Base-by-base conservation (phyloP, 2,113 vertebrate species). In the Furnarius figulus region DNA sequence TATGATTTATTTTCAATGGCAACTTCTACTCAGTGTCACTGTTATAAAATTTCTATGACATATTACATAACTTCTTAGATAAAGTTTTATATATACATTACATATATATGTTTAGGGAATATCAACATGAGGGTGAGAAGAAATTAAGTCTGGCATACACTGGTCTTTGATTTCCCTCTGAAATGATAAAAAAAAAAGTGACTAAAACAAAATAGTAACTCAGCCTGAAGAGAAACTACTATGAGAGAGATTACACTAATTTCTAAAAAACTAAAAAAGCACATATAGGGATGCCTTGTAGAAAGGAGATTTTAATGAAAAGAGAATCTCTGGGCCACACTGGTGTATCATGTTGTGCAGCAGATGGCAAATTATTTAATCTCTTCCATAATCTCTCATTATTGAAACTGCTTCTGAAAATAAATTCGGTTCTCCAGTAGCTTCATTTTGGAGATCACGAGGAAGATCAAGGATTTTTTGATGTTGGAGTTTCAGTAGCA, bases 291-390 rank as follows among this genome's bases (percentile, higher is more conserved):
- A 30, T 30, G 23, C 5, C 5, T 44, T 56, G 62, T n/a, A 30
- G 47, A 87, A 81, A 61, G 8, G 35, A 67, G 22, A 31, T 55
- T 86, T 76, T 58, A 37, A 70, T 82, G 53, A 71, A 66, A 91
- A 63, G 33, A 55, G 27, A 67, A 39, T 58, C 25, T 73, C 37
- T 87, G 33, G 44, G 42, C n/a, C 23, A 40, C 68, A 23, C 4
- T 33, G 27, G 24, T 67, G 25, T 83, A 72, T 83, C 65, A 78
- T 35, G 56, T 68, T 68, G 8, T 22, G 66, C 1, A 77, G 46
- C 71, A 94, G 75, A 80, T 92, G 73, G 50, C 1, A 89, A 88
- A 94, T 66, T 86, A 84, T 84, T 90, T 90, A 27, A 76, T 92
- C 31, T 90, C n/a, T 77, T 35, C 63, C 31, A 58, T 30, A 85